Conservation (phyloP, 2,888 invertebrate species). For the Ptilodon capucinus region DNA sequence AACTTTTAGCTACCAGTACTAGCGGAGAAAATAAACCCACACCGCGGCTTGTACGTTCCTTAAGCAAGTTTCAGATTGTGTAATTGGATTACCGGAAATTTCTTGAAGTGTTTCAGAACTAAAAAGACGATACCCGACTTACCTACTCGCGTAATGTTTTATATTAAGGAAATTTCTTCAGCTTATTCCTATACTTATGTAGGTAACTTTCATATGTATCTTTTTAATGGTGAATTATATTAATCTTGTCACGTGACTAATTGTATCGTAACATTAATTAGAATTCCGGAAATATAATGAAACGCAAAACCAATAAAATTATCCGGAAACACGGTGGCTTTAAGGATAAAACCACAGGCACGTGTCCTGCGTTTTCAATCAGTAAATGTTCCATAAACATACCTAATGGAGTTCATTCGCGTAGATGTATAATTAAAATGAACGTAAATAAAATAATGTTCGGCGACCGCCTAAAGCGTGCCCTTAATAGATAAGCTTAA, state of each 20-base stretch:
- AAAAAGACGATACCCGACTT: background rate
- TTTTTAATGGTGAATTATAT: too few relatives aligned
- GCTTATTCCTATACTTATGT: too few relatives aligned
- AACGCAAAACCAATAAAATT: conserved; percentile 9
- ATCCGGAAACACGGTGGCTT: conserved; percentile 6
- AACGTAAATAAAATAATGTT: conserved; percentile 16
- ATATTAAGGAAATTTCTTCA: too few relatives aligned
- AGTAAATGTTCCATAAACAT: conserved; percentile 18
- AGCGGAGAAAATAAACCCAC: background rate
- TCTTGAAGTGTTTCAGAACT: background rate
- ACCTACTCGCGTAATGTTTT: background rate
- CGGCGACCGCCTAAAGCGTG: conserved; percentile 28
- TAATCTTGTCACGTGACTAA: too few relatives aligned
- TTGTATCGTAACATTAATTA: too few relatives aligned
- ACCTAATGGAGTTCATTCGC: conserved; percentile 6
- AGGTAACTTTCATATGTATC: too few relatives aligned
- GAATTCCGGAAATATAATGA: background rate
- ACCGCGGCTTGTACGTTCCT: background rate
- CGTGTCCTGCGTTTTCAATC: conserved; percentile 16
- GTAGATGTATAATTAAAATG: conserved; percentile 15
- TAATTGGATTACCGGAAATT: background rate
- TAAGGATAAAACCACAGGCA: too few relatives aligned
- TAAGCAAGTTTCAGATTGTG: background rate
- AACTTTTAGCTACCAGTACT: background rate
- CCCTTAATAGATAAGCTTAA: conserved; percentile 37